Base-by-base conservation (phyloP, 1,140 invertebrate species). In the Lamellibrachia luymesi region DNA sequence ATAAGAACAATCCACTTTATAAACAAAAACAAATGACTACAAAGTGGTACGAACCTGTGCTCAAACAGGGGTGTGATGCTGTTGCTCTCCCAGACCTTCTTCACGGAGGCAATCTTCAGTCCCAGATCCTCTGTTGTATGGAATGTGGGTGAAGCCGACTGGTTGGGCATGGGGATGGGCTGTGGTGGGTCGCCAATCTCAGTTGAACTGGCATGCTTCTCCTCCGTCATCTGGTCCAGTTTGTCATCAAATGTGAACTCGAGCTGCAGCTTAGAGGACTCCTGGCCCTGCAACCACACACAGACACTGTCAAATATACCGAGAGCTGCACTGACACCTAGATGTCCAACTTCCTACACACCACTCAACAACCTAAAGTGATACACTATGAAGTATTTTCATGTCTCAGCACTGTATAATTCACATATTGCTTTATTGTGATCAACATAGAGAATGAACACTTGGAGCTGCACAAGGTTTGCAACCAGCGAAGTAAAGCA, bases 81-180 rank as follows among this genome's bases (percentile, higher is more conserved):
- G 97, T 90, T 97, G 97, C 93, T 97, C 94, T 98, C 98, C 98
- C 98, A 98, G 17, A 97, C 97, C 96, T 98, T 99, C 96, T 99
- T 99, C 5, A 99, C 98, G 92, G 98, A 98, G 8, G 98, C 98
- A 94, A 99, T 99, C 96, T 99, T 99, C 96, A 98, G 97, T 96
- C 98, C 98, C 17, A 99, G 97, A 95, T 99, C 98, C 52, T 98
- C 98, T 25, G 98, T 97, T 0, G 98, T 98, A 13, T 97, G 97
- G 8, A 97, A 97, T 93, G 97, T 97, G 2, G 97, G 97, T 93
- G 51, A 50, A 13, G 51, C 50, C 8, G 49, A 38, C 51, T 38
- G 27, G 27, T 90, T 93, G 2, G 97, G 96, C 94, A 98, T 97
- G 64, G 97, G 97, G 50, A 98, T 96, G 89, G 97, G 96, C 94